phyloP scores from a whole-genome alignment of 2,113 vertebrate genomes.

The Edolisoma coerulescens region DNA sequence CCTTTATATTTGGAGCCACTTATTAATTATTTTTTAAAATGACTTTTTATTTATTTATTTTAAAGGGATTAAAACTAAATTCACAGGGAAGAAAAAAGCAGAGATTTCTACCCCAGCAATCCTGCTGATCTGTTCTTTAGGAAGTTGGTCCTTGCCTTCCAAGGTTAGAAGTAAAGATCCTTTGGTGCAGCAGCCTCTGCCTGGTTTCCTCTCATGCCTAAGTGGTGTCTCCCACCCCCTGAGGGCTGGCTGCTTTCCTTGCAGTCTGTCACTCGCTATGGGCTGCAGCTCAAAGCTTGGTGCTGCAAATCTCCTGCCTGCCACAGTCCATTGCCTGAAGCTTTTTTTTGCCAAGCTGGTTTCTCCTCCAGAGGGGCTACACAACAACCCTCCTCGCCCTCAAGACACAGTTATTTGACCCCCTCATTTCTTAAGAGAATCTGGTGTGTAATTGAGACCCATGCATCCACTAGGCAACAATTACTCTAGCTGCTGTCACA shows the following conservation, averaged over 20 bases:
- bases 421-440: not conserved
- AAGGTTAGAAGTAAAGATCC: not conserved
- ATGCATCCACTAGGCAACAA: not conserved
- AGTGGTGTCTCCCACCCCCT: not conserved
- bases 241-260: not conserved
- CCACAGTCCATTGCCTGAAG: not conserved
- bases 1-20: not conserved
- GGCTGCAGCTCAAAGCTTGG: not conserved
- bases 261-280: accelerated
- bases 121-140: too few species aligned
- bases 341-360: not conserved
- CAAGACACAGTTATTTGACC: not conserved
- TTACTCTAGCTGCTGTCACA: not conserved
- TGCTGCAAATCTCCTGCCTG: not conserved
- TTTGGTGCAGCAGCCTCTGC: not conserved
- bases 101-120: not conserved
- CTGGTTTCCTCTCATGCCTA: not conserved
- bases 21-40: not conserved
- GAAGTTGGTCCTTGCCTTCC: not conserved
- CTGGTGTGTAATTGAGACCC: not conserved
- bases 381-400: not conserved
- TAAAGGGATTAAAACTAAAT: not conserved
- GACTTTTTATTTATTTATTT: not conserved
- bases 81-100: accelerated
- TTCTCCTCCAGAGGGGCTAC: not conserved